phyloP scores from a whole-genome alignment of 2,113 vertebrate species.

The Vidua macroura region DNA sequence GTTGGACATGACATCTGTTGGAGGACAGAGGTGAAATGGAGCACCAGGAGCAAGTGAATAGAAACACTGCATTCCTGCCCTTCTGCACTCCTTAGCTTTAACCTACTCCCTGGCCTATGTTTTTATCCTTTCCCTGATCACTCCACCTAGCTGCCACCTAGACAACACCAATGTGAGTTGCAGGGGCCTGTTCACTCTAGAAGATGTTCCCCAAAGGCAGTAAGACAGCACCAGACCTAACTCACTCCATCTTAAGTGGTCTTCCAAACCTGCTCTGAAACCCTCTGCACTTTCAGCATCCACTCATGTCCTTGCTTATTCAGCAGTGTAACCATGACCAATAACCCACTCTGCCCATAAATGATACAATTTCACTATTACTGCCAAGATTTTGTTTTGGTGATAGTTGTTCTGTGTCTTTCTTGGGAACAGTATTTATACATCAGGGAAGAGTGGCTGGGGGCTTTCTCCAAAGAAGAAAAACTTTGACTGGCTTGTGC shows the following conservation, averaged over 20 bases:
- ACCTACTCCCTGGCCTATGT: not conserved
- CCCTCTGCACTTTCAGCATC: not conserved
- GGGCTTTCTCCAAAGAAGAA: not conserved
- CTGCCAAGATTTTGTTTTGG: not conserved
- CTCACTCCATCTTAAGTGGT: fast-evolving
- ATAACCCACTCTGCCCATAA: not conserved
- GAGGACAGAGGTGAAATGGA: not conserved
- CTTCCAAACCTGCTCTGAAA: not conserved
- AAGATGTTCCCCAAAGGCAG: not conserved
- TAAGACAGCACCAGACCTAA: not conserved
- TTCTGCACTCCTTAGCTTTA: not conserved
- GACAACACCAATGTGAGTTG: fast-evolving
- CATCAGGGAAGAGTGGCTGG: not conserved
- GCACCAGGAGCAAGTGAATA: not conserved
- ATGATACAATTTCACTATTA: not conserved
- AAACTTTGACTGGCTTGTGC: not conserved
- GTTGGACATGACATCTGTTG: fast-evolving
- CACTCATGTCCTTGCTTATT: not conserved
- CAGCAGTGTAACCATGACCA: not conserved
- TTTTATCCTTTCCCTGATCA: not conserved
- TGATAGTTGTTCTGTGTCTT: not conserved
- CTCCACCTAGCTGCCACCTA: not conserved
- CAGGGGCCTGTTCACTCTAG: not conserved
- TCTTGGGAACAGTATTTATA: not conserved
- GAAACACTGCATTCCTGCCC: not conserved